Percentiles rank a stretch among this genome's conserved stretches.
These are phyloP conservation scores for Paramuricea clavata DNA, from an alignment of 92 coral and sea anemone genomes.

Conservation along the genomic window DNA sequence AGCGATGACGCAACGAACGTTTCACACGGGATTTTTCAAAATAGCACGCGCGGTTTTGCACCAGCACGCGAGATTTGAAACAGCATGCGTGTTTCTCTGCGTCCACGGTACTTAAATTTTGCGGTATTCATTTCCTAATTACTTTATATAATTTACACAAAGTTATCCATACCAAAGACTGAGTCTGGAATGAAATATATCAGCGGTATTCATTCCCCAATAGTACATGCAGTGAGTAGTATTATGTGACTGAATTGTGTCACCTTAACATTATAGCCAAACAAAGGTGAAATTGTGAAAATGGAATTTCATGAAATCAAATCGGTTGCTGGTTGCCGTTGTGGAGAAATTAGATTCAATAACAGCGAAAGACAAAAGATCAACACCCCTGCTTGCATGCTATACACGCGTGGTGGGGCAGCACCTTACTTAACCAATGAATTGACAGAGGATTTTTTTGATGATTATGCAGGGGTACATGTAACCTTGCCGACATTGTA, in stretches of 20 bases:
- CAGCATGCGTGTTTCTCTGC: background rate
- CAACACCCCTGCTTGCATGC: slow-evolving; percentile 83
- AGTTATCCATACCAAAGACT: background rate
- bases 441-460: slow-evolving; percentile 53
- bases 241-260: background rate
- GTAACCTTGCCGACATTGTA: slow-evolving; percentile 86
- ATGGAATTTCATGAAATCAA: slow-evolving; percentile 36
- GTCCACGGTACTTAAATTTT: background rate
- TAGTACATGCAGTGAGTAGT: too few species aligned
- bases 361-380: slow-evolving; percentile 28
- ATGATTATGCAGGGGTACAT: slow-evolving; percentile 65
- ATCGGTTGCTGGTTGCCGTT: slow-evolving; percentile 28
- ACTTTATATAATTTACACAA: background rate
- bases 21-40: slow-evolving; percentile 30
- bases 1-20: slow-evolving; percentile 54
- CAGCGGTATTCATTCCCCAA: background rate
- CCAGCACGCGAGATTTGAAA: too few species aligned
- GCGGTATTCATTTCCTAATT: background rate
- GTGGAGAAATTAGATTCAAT: slow-evolving; percentile 14
- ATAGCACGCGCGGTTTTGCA: background rate
- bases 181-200: background rate
- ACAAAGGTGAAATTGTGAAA: background rate
- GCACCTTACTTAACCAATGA: slow-evolving; percentile 84
- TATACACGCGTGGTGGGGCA: slow-evolving; percentile 88
- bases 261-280: background rate